Evolutionary conservation across 2,888 invertebrate genomes (phyloP), one percentile per base, ranked within the genome.

Genomic region (Hypolimnas misippus): DNA sequence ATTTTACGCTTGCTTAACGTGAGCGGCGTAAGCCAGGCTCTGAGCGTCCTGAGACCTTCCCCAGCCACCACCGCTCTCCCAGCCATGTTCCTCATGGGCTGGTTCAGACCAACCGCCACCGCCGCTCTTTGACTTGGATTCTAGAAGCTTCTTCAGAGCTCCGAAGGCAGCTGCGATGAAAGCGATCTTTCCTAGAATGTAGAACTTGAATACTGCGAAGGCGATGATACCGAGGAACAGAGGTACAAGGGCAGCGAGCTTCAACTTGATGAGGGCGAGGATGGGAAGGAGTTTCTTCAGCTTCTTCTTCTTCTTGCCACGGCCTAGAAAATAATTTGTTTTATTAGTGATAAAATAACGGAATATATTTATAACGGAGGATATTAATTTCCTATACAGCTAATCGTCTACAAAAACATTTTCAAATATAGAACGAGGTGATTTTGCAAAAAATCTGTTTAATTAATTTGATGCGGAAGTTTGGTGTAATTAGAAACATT

Each of bases 101-200:
- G 94, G 94, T 51, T 94, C 93, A 0, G 95, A 93, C 74, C 96
- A 96, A 70, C 96, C 61, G 19, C 64, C 57, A 1, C 59, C 96
- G 74, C 64, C 96, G 76, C 96, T 95, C 76, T 94, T 94, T 83
- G 89, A 94, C 81, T 96, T 96, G 51, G 94, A 93, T 61, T 95
- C 96, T 53, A 96, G 87, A 35, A 97, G 93, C 78, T 97, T 97
- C 84, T 92, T 92, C 72, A 92, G 65, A 1, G 87, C 92, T 64
- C 96, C 95, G 68, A 97, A 93, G 57, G 94, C 94, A 52, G 96
- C 94, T 68, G 97, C 94, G 72, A 96, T 93, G 72, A 97, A 93
- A 0, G 97, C 97, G 71, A 97, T 94, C 92, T 97, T 97, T 74
- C 96, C 96, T 70, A 97, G 94, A 62, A 97, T 90, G 79, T 96